These are phyloP conservation scores for Xyrichtys novacula DNA, from an alignment of 2,797 vertebrate genomes.

Conservation along the genomic window DNA sequence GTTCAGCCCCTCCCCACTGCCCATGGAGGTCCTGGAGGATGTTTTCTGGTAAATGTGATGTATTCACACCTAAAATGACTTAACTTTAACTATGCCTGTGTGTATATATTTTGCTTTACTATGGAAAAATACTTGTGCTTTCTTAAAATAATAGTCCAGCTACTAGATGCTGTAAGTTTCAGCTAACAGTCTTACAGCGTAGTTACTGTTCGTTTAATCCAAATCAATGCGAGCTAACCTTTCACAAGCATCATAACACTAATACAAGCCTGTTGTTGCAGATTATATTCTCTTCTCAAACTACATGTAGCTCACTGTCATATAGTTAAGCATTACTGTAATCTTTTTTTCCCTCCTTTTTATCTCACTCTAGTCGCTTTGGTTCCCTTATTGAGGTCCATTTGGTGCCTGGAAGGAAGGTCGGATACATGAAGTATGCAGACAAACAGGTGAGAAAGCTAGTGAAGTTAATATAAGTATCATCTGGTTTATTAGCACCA, in stretches of 20 bases:
- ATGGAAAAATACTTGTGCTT: not conserved
- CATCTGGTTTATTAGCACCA: not conserved
- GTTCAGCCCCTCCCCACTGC: slow-evolving; percentile 92
- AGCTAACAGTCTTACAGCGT: no score
- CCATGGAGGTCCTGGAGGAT: slow-evolving; percentile 92
- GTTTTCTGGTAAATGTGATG: slow-evolving; percentile 90
- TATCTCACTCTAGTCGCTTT: slow-evolving; percentile 85
- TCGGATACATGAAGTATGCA: slow-evolving; percentile 94
- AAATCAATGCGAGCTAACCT: no score
- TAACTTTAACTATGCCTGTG: not conserved
- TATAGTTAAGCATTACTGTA: no score
- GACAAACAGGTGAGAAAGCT: slow-evolving; percentile 83
- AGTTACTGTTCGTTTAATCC: no score
- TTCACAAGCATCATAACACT: no score
- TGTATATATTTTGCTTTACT: not conserved
- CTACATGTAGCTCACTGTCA: no score
- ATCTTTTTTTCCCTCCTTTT: not conserved
- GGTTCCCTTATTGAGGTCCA: slow-evolving; percentile 95
- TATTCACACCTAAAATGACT: not conserved
- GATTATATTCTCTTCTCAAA: no score
- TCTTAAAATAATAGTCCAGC: slow-evolving; percentile 10
- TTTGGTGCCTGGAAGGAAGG: slow-evolving; percentile 93
- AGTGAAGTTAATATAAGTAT: no score
- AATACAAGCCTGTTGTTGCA: no score
- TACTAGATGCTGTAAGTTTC: not conserved